Conservation (phyloP, 2,888 invertebrate species). For the Meiosimyza decipiens region DNA sequence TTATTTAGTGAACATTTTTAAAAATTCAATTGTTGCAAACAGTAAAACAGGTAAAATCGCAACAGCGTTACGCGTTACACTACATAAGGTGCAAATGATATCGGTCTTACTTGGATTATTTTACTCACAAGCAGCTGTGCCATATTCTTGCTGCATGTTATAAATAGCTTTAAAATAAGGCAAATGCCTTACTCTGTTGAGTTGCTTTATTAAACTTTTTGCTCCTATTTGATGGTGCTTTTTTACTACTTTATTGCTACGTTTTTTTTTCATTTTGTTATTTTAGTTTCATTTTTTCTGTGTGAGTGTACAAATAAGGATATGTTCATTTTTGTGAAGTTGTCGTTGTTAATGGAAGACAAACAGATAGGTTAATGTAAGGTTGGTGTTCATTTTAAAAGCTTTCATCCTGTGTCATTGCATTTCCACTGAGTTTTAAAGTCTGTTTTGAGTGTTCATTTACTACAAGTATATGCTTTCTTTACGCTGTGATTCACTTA, state of each 20-base stretch:
- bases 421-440: neutral
- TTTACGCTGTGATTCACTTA: conserved; percentile 8
- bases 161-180: too few species aligned
- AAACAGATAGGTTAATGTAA: conserved; percentile 37
- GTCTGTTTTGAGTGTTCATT: neutral
- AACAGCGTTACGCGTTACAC: too few species aligned
- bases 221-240: too few species aligned
- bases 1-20: too few species aligned
- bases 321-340: conserved; percentile 18
- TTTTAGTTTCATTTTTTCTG: neutral
- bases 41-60: too few species aligned
- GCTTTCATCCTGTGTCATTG: conserved; percentile 15
- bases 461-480: neutral
- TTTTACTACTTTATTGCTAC: neutral
- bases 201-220: too few species aligned
- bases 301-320: neutral
- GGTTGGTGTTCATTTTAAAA: conserved; percentile 37
- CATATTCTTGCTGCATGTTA: too few species aligned
- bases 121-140: too few species aligned
- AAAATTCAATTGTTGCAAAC: too few species aligned
- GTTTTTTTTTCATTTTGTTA: neutral
- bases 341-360: conserved; percentile 35
- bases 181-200: too few species aligned
- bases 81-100: too few species aligned
- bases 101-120: too few species aligned